phyloP scores from a whole-genome alignment of 1,140 invertebrate genomes.

The Diplogasteroides magnus region DNA sequence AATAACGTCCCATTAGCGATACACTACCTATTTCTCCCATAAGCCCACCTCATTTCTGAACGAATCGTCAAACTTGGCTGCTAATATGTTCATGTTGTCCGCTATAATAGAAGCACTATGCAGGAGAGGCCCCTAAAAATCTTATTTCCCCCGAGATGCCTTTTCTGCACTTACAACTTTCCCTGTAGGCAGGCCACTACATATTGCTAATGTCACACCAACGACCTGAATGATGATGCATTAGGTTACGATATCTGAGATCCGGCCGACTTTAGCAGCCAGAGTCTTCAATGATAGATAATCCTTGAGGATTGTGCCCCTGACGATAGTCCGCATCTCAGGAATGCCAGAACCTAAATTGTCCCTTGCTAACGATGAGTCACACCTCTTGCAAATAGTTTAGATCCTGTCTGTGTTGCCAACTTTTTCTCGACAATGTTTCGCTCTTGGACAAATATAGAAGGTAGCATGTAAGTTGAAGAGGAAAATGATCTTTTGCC shows the following conservation, averaged over 20 bases:
- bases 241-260: conserved; percentile 83
- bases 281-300: too few relatives aligned
- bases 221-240: conserved; percentile 93
- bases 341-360: conserved; percentile 86
- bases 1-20: too few relatives aligned
- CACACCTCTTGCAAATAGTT: not conserved
- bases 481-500: too few relatives aligned
- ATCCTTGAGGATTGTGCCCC: conserved; percentile 92
- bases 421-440: too few relatives aligned
- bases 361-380: not conserved
- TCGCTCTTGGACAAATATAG: not conserved
- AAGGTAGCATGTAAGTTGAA: too few relatives aligned
- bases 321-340: conserved; percentile 97
- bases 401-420: too few relatives aligned
- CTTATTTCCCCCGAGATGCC: not conserved
- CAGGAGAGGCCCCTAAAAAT: conserved; percentile 51
- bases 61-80: conserved; percentile 48
- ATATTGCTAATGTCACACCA: conserved; percentile 86
- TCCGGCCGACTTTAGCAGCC: too few relatives aligned
- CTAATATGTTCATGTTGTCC: conserved; percentile 44
- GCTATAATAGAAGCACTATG: conserved; percentile 51
- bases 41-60: conserved; percentile 27
- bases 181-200: conserved; percentile 88
- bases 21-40: too few relatives aligned
- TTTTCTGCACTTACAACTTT: conserved; percentile 71